Conservation (phyloP, 2,888 invertebrate genomes). For the Pachliopta kotzebuea region DNA sequence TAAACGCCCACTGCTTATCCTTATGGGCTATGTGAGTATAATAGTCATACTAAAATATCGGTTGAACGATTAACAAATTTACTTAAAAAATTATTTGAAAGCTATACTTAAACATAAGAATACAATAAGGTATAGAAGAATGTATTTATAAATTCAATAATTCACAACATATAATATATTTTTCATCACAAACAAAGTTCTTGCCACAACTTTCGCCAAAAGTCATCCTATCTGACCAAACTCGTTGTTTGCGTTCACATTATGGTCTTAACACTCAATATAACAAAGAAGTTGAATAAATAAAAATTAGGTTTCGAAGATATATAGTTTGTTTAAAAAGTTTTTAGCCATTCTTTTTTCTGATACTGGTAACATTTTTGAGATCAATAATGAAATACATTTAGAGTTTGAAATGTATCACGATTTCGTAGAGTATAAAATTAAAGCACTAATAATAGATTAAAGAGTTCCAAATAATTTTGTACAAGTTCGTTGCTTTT, state of each 20-base stretch:
- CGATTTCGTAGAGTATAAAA: no score
- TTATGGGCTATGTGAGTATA: no score
- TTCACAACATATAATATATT: no score
- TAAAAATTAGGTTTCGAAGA: conserved; percentile 6
- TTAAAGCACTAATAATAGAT: no score
- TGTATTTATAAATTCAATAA: no score
- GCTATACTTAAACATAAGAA: no score
- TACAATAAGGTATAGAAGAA: no score
- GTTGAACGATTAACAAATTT: background rate
- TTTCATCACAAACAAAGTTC: background rate
- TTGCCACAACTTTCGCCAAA: background rate
- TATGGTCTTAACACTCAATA: conserved; percentile 16
- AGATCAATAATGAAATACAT: background rate
- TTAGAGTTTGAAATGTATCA: no score
- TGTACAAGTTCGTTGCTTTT: no score
- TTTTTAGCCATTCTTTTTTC: background rate
- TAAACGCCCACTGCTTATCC: no score
- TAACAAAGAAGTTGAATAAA: conserved; percentile 20
- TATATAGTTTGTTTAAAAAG: background rate
- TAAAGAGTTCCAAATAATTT: no score
- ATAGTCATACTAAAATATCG: no score
- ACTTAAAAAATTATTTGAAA: background rate
- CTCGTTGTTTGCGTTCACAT: conserved; percentile 9
- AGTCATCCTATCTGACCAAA: background rate
- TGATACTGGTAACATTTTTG: background rate